These are phyloP conservation scores for Pararge aegeria DNA, from an alignment of 1,140 invertebrate genomes.

Conservation along the genomic window DNA sequence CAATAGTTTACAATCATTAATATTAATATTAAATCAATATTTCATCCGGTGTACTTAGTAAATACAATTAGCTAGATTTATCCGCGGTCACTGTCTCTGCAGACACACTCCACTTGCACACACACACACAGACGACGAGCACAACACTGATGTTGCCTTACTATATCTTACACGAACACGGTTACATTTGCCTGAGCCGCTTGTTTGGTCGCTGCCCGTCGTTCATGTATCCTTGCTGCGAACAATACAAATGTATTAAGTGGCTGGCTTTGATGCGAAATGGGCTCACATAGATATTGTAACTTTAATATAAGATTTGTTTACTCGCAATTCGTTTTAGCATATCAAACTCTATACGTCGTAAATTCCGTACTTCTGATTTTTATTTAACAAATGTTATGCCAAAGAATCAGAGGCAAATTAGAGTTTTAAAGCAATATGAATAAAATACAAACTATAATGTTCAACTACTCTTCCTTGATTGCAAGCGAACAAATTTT, in stretches of 20 bases:
- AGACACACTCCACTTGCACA: conserved; percentile 51
- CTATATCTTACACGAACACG: conserved; percentile 31
- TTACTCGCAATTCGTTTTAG: too few relatives aligned
- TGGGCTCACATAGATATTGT: too few relatives aligned
- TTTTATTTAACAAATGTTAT: too few relatives aligned
- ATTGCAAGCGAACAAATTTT: too few relatives aligned
- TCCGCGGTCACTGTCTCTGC: conserved; percentile 57
- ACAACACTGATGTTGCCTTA: conserved; percentile 41
- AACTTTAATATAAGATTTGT: too few relatives aligned
- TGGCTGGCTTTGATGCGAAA: too few relatives aligned
- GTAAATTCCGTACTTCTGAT: too few relatives aligned
- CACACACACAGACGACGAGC: conserved; percentile 53
- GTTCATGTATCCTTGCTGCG: conserved; percentile 66
- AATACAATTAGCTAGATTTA: conserved; percentile 78
- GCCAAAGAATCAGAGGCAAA: too few relatives aligned
- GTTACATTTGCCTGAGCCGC: conserved; percentile 69
- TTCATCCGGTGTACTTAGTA: conserved; percentile 69
- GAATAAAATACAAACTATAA: too few relatives aligned
- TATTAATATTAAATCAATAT: conserved; percentile 24
- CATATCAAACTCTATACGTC: too few relatives aligned
- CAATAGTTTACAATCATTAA: conserved; percentile 66
- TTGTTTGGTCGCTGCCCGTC: conserved; percentile 74
- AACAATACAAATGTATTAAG: background rate
- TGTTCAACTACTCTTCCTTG: too few relatives aligned
- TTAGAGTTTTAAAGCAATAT: too few relatives aligned